phyloP scores from a whole-genome alignment of 2,113 vertebrate species.

The Chitala chitala region DNA sequence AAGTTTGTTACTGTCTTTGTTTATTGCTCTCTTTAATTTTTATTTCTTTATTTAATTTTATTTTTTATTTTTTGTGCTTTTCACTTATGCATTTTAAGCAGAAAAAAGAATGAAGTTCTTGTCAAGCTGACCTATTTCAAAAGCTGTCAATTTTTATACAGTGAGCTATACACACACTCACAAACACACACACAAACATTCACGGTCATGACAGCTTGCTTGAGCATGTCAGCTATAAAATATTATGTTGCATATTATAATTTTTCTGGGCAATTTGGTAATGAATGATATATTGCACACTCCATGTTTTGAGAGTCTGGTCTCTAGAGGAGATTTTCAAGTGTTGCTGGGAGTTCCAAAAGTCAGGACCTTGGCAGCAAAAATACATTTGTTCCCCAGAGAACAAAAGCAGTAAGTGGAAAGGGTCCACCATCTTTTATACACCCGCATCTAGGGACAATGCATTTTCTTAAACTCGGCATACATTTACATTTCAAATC shows the following conservation, averaged over 20 bases:
- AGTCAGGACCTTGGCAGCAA: constrained; percentile 9
- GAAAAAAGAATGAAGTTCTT: no score
- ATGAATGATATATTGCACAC: constrained; percentile 34
- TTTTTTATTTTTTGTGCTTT: no score
- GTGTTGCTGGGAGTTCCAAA: constrained; percentile 19
- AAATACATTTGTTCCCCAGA: constrained; percentile 10
- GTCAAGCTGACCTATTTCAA: background rate
- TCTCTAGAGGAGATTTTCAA: constrained; percentile 30
- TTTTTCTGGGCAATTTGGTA: constrained; percentile 22
- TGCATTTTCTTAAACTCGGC: background rate
- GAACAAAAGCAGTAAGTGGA: background rate
- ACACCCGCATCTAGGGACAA: background rate
- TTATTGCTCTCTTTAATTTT: no score
- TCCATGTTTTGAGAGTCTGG: constrained; percentile 12
- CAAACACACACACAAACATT: background rate
- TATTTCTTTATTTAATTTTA: background rate
- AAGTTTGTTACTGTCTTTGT: no score
- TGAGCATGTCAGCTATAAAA: background rate
- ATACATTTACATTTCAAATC: constrained; percentile 3
- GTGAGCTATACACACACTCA: background rate
- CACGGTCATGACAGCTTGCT: background rate
- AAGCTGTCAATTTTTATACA: background rate
- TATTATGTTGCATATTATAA: constrained; percentile 26
- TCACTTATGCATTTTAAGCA: no score
- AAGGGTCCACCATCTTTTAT: background rate